Base-by-base conservation (phyloP, 2,888 invertebrate species). In the Acronicta aceris region DNA sequence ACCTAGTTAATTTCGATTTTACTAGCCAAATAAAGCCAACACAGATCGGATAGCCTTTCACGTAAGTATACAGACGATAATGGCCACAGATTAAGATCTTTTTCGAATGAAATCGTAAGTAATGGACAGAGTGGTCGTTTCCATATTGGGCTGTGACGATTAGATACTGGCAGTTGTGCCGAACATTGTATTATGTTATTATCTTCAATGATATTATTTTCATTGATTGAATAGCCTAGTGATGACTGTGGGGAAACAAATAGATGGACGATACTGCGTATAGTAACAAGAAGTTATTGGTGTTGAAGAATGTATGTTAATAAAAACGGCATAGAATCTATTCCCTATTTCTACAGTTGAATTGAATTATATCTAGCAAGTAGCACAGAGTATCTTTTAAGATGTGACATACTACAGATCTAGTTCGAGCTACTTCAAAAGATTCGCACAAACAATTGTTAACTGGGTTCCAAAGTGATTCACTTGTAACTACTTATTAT, bases 31-130 rank as follows among this genome's bases (percentile, higher is more conserved):
- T 89, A 88, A 79, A 89, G 85, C 78, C 71, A 73, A 75, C 78
- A 72, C 65, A 81, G 86, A 86, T 86, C 83, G 79, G 92, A 93
- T 93, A 93, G 92, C 93, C 93, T 81, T 91, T 81, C 87, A 77
- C 76, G 90, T 82, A 82, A 77, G 72, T 85, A 85, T 84, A 87
- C 84, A 83, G 85, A 89, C 89, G 91, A 91, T 91, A 92, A 91
- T 91, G 85, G 89, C 71, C 80, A 79, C 60, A 88, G 92, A 93
- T 93, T 88, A 85, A 80, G 84, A 93, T 93, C 93, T 84, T 85
- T 89, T 85, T 84, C 79, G 77, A 92, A 91, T 85, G 92, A 93
- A 93, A 93, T 89, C 86, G 91, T 87, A 91, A 92, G 91, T 90
- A 85, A 84, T 80, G 71, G 78, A 75, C 81, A 77, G 78, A 79